Evolutionary conservation across 1,140 invertebrate species (phyloP).

Genomic region (Formica exsecta): DNA sequence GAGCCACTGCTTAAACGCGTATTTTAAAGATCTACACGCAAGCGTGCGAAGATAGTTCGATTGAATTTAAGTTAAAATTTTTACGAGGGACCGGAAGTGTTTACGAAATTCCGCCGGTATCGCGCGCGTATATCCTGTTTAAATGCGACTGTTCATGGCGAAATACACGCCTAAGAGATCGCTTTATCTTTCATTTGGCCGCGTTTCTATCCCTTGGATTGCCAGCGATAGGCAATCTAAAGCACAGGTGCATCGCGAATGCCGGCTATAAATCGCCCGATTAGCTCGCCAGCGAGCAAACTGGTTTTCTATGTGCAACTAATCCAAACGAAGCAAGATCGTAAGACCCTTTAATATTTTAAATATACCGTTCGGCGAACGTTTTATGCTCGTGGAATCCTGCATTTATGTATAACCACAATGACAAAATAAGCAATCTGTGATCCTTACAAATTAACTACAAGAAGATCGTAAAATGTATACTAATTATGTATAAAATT

Average conservation of each 20-base stretch:
- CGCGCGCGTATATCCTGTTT: constrained; percentile 1
- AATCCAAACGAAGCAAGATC: constrained; percentile 55
- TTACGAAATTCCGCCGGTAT: constrained; percentile 53
- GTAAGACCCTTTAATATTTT: constrained; percentile 75
- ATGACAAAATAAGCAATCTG: constrained; percentile 31
- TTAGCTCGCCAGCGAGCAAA: constrained; percentile 64
- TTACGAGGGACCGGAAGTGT: background rate
- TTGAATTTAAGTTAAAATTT: constrained; percentile 35
- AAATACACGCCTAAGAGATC: constrained; percentile 15
- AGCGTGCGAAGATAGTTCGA: background rate
- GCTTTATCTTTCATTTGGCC: constrained; percentile 51
- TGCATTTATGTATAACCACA: constrained; percentile 39
- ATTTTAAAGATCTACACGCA: constrained; percentile 1
- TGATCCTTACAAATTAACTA: constrained; percentile 53
- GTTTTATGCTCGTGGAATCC: constrained; percentile 41
- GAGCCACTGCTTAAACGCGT: background rate
- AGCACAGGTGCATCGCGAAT: constrained; percentile 69
- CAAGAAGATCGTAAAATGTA: constrained; percentile 31
- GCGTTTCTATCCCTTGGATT: constrained; percentile 12
- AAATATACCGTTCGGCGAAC: constrained; percentile 61
- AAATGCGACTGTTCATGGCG: constrained; percentile 36
- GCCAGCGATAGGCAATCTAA: constrained; percentile 52
- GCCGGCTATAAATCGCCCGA: constrained; percentile 70
- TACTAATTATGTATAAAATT: constrained; percentile 50
- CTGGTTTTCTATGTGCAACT: constrained; percentile 67